These are phyloP conservation scores for Hydrozoanthus gracilis DNA, from an alignment of 92 coral and sea anemone species.

Conservation along the genomic window DNA sequence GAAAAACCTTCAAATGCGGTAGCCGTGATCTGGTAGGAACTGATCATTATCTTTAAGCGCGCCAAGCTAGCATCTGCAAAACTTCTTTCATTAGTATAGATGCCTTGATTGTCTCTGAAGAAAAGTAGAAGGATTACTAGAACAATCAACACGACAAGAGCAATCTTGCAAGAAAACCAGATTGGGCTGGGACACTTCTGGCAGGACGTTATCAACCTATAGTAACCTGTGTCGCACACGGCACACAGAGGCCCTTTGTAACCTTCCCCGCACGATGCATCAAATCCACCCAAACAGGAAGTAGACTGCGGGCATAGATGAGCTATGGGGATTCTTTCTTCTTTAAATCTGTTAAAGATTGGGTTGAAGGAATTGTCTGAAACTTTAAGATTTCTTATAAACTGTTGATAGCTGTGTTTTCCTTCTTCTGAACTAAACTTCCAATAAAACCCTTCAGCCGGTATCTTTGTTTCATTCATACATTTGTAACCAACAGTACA, in stretches of 20 bases:
- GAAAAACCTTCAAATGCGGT: slow-evolving; percentile 60
- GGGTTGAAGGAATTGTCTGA: slow-evolving; percentile 39
- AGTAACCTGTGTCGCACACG: slow-evolving; percentile 54
- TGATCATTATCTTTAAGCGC: slow-evolving; percentile 57
- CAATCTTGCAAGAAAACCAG: slow-evolving; percentile 52
- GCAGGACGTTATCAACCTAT: slow-evolving; percentile 51
- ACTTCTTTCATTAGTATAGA: too few species aligned
- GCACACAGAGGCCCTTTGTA: slow-evolving; percentile 69
- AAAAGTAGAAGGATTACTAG: slow-evolving; percentile 14
- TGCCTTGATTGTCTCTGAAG: background rate
- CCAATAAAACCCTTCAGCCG: slow-evolving; percentile 64
- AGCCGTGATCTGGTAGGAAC: slow-evolving; percentile 63
- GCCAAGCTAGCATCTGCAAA: slow-evolving; percentile 46
- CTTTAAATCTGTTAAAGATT: slow-evolving; percentile 25
- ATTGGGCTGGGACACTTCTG: slow-evolving; percentile 49
- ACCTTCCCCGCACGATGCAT: slow-evolving; percentile 60
- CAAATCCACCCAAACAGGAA: slow-evolving; percentile 66
- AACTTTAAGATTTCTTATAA: slow-evolving; percentile 43
- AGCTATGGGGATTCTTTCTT: slow-evolving; percentile 24
- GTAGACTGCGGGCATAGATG: slow-evolving; percentile 54
- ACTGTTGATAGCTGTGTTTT: slow-evolving; percentile 45
- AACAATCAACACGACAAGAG: slow-evolving; percentile 4
- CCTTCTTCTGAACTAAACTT: slow-evolving; percentile 39
- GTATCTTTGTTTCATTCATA: slow-evolving; percentile 49
- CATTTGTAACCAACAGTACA: slow-evolving; percentile 28